A percentile compares a stretch with the other conserved stretches of the same genome.
phyloP scores from a whole-genome alignment of 2,113 vertebrate species.

The Pseudolaguvia tuberculata region DNA sequence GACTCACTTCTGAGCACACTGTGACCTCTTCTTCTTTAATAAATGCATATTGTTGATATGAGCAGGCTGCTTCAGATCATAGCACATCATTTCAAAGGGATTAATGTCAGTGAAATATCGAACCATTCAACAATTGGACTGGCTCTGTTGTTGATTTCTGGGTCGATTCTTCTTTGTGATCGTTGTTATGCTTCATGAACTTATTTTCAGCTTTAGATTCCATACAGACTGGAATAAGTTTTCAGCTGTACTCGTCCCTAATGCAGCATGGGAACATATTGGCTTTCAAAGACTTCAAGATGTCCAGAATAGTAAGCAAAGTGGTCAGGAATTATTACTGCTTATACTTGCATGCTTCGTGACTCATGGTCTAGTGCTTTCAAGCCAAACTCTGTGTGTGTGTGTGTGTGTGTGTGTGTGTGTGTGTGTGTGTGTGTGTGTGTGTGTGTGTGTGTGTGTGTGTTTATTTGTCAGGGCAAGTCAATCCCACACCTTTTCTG shows the following conservation, averaged over 20 bases:
- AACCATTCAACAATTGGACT: background rate
- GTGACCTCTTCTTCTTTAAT: background rate
- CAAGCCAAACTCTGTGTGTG: background rate
- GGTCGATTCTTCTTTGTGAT: constrained; percentile 10
- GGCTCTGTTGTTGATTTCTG: constrained; percentile 16
- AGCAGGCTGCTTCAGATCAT: constrained; percentile 10
- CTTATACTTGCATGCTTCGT: background rate
- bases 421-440: background rate
- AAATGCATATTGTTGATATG: background rate
- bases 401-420: background rate
- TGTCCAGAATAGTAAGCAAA: background rate
- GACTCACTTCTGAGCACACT: background rate
- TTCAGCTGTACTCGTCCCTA: background rate
- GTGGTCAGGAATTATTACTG: background rate
- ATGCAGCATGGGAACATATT: background rate
- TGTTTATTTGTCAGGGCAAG: background rate
- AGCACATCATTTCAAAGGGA: constrained; percentile 21
- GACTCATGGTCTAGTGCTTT: background rate
- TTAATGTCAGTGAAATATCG: background rate
- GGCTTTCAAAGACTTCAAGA: background rate
- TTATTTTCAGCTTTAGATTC: constrained; percentile 11
- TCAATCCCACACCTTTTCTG: background rate
- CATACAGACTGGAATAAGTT: background rate
- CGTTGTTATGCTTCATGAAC: background rate
- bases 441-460: background rate